phyloP scores from a whole-genome alignment of 37 sponge, comb jelly and placozoan genomes.

The Bolinopsis microptera region DNA sequence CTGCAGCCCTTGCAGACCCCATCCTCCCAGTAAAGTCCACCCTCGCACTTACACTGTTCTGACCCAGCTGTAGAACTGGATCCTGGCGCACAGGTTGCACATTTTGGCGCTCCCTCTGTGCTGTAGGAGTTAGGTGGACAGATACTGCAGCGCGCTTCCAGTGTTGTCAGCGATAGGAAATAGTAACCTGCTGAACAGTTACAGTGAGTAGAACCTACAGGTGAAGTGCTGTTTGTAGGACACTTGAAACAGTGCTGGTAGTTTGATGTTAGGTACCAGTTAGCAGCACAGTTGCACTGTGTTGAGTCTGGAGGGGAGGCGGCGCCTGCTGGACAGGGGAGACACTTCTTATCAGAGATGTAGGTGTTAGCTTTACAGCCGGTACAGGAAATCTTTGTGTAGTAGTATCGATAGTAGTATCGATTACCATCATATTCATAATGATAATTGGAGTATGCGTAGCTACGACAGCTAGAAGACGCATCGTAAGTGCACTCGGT shows the following conservation, averaged over 20 bases:
- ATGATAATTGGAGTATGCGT: too few relatives aligned
- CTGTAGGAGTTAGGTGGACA: background rate
- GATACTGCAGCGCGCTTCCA: background rate
- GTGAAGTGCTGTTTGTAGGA: background rate
- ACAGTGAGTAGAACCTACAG: background rate
- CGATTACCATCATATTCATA: too few relatives aligned
- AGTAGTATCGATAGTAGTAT: background rate
- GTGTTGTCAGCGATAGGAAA: background rate
- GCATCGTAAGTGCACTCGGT: background rate
- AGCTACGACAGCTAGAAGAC: background rate
- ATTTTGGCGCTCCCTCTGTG: background rate
- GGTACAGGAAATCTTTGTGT: background rate
- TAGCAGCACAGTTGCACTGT: background rate
- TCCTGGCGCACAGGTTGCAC: background rate
- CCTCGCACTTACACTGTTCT: background rate
- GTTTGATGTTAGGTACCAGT: background rate
- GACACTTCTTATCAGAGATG: background rate
- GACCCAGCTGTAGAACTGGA: background rate
- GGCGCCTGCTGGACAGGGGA: background rate
- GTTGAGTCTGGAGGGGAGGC: background rate
- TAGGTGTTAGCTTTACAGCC: background rate
- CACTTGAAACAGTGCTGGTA: background rate
- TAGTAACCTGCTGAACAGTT: background rate
- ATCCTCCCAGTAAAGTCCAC: background rate
- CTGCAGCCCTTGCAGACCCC: background rate